These are phyloP conservation scores for Suillia variegata DNA, from an alignment of 2,888 invertebrate species.

Conservation along the genomic window DNA sequence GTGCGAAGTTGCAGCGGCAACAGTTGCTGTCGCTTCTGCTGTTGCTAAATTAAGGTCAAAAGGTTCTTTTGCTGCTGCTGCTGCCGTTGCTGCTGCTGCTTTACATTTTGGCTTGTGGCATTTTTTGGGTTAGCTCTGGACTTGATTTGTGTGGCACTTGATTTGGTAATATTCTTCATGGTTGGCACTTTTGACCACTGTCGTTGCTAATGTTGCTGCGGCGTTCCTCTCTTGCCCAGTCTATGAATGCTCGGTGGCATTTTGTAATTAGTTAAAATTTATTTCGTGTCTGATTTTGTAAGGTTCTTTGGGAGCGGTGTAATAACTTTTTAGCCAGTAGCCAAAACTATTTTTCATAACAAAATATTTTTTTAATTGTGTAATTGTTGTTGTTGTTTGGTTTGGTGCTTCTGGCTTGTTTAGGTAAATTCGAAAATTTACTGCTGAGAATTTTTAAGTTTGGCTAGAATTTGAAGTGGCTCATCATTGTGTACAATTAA, in stretches of 20 bases:
- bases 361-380: no score
- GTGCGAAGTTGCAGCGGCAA: not conserved
- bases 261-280: not conserved
- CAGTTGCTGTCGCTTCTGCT: not conserved
- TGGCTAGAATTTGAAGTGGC: no score
- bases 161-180: not conserved
- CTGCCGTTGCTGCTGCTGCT: constrained; percentile 17
- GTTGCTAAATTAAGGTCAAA: constrained; percentile 17
- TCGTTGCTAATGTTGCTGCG: not conserved
- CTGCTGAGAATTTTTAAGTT: no score
- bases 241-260: not conserved
- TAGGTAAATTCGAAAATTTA: no score
- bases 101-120: constrained; percentile 2
- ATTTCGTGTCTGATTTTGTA: not conserved
- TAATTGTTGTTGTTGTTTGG: no score
- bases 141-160: not conserved
- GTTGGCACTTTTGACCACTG: not conserved
- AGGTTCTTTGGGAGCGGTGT: no score
- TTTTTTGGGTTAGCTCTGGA: constrained; percentile 1
- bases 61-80: constrained; percentile 3
- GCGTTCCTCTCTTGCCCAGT: not conserved
- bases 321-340: not conserved
- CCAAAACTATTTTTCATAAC: not conserved
- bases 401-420: no score
- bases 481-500: no score